Evolutionary conservation across 2,113 vertebrate genomes (phyloP), one percentile per base, ranked within the genome.

Genomic region (Nannobrachium achirus): DNA sequence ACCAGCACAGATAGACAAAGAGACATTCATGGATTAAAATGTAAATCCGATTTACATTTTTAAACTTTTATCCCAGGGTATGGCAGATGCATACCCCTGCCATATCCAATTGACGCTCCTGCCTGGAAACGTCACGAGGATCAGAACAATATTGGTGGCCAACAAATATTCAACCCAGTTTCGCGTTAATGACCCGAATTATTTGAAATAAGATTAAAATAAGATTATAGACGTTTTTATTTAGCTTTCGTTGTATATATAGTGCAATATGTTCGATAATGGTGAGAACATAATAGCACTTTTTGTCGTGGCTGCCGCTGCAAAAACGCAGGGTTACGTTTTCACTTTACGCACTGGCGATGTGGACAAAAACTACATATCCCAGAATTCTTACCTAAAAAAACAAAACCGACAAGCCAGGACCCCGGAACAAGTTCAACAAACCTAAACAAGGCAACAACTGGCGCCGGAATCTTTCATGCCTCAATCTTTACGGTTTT

Each of bases 91-190:
- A n/a, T n/a, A n/a, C n/a, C n/a, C n/a, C n/a, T n/a, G n/a, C n/a
- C n/a, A n/a, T n/a, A n/a, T n/a, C n/a, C n/a, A n/a, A n/a, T n/a
- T n/a, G n/a, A n/a, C n/a, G n/a, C n/a, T n/a, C n/a, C n/a, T 33
- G 74, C 83, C 79, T 59, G 13, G 25, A 0, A 56, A 75, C 72
- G 75, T 93, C 88, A 92, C 77, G 66, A 1, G 77, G 78, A 52
- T n/a, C 50, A 10, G 25, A 63, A 78, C 25, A 33, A 33, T 79
- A 40, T 0, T 20, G 67, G 15, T 77, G 82, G 59, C 58, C 80
- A 79, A 82, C 60, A 52, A 82, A 44, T 49, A n/a, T 49, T 5
- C 25, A 33, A 33, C 25, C 25, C 25, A 33, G 25, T 2, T 3
- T 33, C 3, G 6, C 25, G 25, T 2, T 33, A 33, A 33, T 33